Base-by-base conservation (phyloP, 2,888 invertebrate species). In the Calameuta pallipes region DNA sequence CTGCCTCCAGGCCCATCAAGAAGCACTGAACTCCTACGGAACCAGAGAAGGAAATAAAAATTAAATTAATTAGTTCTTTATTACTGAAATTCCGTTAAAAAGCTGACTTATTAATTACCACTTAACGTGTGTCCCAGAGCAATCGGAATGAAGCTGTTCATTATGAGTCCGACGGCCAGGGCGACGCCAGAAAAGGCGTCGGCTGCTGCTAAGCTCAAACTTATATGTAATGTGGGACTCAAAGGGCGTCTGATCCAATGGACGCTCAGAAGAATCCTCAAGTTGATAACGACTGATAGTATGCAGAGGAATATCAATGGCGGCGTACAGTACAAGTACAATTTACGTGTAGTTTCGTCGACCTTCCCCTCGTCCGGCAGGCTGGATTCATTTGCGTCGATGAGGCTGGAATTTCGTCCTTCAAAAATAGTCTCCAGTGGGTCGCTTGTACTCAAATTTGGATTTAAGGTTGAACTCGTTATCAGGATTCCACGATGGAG, bases 221-320 rank as follows among this genome's bases (percentile, higher is more conserved):
- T 94, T 78, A 94, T 93, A 83, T 93, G 92, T n/a, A 94, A 87
- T 3, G 94, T 94, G 1, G 94, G 93, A 1, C 94, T 93, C 83
- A 94, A 88, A 0, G 94, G 93, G 75, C 93, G 91, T 71, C 93
- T 90, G 69, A 94, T 93, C 94, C 94, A 94, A 74, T 92, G 90
- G 1, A 93, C 92, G 80, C 93, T 92, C 33, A 92, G 84, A 34
- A 94, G 91, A 11, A 94, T 93, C 69, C 93, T 88, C 1, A 93
- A 89, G 88, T 94, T 94, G 80, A 94, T 92, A 30, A 92, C 84
- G 79, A 93, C 90, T 1, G 94, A 93, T 9, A 93, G 85, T 15
- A 92, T 80, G 87, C 94, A 94, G 79, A 93, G 92, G 23, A 93
- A 85, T 23, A 94, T 87, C 73, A 92, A 84, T 2, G 91, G 86